Percentiles rank a stretch among this genome's conserved stretches.
Evolutionary conservation across 64 coral and sea anemone genomes (phyloP).

Genomic region (Dendronephthya gigantea): DNA sequence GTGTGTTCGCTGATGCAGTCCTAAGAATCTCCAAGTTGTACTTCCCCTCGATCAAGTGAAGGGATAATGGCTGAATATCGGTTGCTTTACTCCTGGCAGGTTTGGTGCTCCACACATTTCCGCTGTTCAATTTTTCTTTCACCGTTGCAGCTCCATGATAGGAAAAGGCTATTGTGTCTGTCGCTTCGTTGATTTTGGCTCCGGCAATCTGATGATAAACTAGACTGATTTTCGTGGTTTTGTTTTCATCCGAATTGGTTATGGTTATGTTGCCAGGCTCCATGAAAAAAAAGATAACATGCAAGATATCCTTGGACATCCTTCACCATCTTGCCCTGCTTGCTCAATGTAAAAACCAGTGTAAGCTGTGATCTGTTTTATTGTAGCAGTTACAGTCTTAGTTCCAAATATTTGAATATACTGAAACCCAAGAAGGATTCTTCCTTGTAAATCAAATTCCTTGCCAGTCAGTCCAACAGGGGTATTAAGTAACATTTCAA

Average conservation of each 20-base stretch:
- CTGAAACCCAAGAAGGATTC: conserved; percentile 16
- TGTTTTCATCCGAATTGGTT: too few relatives aligned
- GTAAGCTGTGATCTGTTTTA: neutral
- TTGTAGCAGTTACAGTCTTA: conserved; percentile 3
- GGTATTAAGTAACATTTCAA: conserved; percentile 14
- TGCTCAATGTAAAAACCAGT: conserved; percentile 12
- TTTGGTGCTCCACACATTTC: too few relatives aligned
- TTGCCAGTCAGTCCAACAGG: neutral
- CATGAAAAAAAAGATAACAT: too few relatives aligned
- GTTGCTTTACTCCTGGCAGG: too few relatives aligned
- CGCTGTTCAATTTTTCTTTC: too few relatives aligned
- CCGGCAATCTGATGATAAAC: conserved; percentile 25
- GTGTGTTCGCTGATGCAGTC: conserved; percentile 12
- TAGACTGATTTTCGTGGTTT: too few relatives aligned
- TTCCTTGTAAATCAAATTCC: neutral
- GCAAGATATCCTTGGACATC: too few relatives aligned
- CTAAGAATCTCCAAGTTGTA: conserved; percentile 17
- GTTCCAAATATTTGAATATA: conserved; percentile 23
- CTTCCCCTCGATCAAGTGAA: conserved; percentile 28
- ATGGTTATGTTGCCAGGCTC: neutral
- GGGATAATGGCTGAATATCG: conserved; percentile 17
- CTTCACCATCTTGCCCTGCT: conserved; percentile 12
- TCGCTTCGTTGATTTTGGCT: conserved; percentile 22
- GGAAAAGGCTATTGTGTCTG: too few relatives aligned
- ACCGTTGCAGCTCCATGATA: too few relatives aligned